Evolutionary conservation across 2,888 invertebrate genomes (phyloP).

Genomic region (Meloe dianella): DNA sequence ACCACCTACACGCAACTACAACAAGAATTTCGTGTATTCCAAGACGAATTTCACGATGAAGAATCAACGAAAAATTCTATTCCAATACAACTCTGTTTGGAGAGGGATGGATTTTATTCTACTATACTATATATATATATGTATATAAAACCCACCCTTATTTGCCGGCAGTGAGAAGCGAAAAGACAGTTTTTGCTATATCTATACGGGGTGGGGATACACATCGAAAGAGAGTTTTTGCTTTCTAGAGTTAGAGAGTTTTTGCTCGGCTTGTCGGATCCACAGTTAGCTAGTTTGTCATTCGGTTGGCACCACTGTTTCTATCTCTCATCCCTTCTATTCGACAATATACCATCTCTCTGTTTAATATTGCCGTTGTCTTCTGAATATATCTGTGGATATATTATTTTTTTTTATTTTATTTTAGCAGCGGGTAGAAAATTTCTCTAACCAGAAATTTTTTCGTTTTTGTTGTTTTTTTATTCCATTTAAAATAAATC

Average conservation of each 20-base stretch:
- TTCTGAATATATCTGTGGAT: neutral
- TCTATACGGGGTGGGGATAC: neutral
- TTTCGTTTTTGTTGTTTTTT: no score
- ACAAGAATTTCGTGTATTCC: no score
- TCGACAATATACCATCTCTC: neutral
- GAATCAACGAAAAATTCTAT: no score
- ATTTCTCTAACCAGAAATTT: neutral
- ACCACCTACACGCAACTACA: no score
- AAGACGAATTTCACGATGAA: no score
- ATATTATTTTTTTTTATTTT: neutral
- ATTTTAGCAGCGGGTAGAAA: no score
- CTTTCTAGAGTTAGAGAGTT: constrained; percentile 49
- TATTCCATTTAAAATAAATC: neutral
- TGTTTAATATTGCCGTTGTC: no score
- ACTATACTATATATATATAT: neutral
- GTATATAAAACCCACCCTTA: neutral
- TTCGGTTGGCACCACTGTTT: constrained; percentile 57
- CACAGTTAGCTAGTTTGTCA: constrained; percentile 62
- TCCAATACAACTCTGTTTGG: neutral
- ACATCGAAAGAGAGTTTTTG: constrained; percentile 47
- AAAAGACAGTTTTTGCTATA: neutral
- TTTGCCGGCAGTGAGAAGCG: constrained; percentile 5
- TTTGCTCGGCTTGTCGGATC: constrained; percentile 57
- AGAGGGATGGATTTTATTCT: neutral
- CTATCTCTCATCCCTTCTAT: constrained; percentile 38